These are phyloP conservation scores for Cephalopholis sonnerati DNA, from an alignment of 2,113 vertebrate genomes.

Conservation along the genomic window DNA sequence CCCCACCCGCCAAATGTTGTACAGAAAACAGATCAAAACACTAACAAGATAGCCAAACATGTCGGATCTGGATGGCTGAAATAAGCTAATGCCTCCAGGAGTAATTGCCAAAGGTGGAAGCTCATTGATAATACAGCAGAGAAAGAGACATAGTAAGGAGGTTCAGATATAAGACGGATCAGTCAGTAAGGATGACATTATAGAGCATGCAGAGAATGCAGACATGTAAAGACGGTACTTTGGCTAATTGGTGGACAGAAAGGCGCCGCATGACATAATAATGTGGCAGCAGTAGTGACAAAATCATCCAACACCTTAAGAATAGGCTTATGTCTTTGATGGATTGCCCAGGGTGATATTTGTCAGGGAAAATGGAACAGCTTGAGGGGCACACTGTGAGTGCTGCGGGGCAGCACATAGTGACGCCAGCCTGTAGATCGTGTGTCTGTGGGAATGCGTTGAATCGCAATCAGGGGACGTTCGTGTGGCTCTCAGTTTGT, in stretches of 20 bases:
- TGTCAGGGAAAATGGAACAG: slow-evolving; percentile 64
- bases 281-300: slow-evolving; percentile 10
- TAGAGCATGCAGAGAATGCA: background rate
- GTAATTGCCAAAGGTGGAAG: background rate
- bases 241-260: slow-evolving; percentile 19
- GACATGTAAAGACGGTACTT: background rate
- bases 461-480: slow-evolving; percentile 38
- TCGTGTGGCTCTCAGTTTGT: slow-evolving; percentile 13
- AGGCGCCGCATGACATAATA: slow-evolving; percentile 13
- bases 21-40: background rate
- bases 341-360: slow-evolving; percentile 55
- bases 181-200: slow-evolving; percentile 3
- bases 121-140: background rate
- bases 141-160: background rate
- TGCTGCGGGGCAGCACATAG: slow-evolving; percentile 29
- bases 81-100: background rate
- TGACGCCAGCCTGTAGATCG: slow-evolving; percentile 37
- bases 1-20: background rate
- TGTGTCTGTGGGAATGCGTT: slow-evolving; percentile 15
- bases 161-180: slow-evolving; percentile 1
- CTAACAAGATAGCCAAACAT: background rate
- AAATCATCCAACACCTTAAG: slow-evolving; percentile 1
- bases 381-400: slow-evolving; percentile 54
- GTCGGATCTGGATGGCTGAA: background rate
- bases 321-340: slow-evolving; percentile 46